These are phyloP conservation scores for Cancer borealis DNA, from an alignment of 2,888 invertebrate genomes.

Conservation along the genomic window DNA sequence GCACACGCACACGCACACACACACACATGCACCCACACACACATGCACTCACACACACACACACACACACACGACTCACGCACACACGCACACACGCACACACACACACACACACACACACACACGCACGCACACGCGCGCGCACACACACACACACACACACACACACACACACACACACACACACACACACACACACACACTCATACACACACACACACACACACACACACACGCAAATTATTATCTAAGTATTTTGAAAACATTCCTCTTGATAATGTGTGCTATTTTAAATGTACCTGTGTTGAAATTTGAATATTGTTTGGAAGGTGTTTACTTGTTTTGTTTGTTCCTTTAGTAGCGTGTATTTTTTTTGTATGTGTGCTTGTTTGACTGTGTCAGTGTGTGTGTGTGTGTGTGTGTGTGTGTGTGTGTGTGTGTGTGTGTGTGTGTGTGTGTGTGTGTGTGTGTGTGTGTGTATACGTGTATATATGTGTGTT, in stretches of 20 bases:
- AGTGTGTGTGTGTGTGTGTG: neutral
- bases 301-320: neutral
- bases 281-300: neutral
- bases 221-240: no score
- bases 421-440: conserved; percentile 12
- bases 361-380: neutral
- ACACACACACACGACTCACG: no score
- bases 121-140: no score
- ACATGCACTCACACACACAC: no score
- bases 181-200: no score
- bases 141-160: no score
- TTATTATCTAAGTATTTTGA: neutral
- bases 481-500: conserved; percentile 31
- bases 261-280: neutral
- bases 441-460: neutral
- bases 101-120: no score
- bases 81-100: no score
- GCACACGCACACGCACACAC: no score
- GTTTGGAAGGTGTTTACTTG: neutral
- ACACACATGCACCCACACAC: no score
- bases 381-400: neutral
- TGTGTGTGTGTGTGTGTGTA: neutral
- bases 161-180: no score
- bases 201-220: no score
- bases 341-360: neutral